Conservation (phyloP, 1,140 invertebrate species). For the Megalonaias nervosa region DNA sequence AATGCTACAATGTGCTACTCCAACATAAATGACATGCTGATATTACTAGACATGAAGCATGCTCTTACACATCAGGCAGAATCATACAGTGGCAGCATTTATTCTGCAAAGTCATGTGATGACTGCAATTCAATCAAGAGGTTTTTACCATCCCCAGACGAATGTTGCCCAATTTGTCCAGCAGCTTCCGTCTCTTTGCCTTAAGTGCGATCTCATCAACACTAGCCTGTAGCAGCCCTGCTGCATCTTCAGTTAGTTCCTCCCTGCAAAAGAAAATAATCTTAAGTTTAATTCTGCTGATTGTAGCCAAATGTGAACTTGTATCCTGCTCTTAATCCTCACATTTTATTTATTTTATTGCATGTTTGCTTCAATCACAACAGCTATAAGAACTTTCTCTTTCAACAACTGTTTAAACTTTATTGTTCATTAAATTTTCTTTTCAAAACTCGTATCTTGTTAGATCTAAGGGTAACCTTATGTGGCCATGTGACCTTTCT, state of each 20-base stretch:
- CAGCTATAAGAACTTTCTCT: neutral
- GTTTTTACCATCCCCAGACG: conserved; percentile 85
- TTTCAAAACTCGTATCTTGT: conserved; percentile 11
- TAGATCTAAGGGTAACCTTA: too few species aligned
- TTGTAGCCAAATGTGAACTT: neutral
- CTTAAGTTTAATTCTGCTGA: conserved; percentile 23
- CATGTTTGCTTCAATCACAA: neutral
- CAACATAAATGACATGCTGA: too few species aligned
- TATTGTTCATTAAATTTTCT: neutral
- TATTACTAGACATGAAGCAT: too few species aligned
- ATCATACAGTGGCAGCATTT: too few species aligned
- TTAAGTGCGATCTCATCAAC: conserved; percentile 93
- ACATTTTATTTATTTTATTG: neutral
- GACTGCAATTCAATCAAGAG: too few species aligned
- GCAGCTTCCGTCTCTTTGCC: conserved; percentile 84
- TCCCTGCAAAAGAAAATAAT: conserved; percentile 79
- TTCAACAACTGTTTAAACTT: neutral
- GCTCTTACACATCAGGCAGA: too few species aligned
- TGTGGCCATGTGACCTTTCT: too few species aligned
- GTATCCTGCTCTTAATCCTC: neutral
- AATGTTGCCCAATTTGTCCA: conserved; percentile 81
- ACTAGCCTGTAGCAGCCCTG: conserved; percentile 89
- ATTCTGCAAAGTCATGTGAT: too few species aligned
- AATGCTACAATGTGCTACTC: too few species aligned
- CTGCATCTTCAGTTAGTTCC: conserved; percentile 95